phyloP scores from a whole-genome alignment of 1,140 invertebrate genomes.

The Apolygus lucorum region DNA sequence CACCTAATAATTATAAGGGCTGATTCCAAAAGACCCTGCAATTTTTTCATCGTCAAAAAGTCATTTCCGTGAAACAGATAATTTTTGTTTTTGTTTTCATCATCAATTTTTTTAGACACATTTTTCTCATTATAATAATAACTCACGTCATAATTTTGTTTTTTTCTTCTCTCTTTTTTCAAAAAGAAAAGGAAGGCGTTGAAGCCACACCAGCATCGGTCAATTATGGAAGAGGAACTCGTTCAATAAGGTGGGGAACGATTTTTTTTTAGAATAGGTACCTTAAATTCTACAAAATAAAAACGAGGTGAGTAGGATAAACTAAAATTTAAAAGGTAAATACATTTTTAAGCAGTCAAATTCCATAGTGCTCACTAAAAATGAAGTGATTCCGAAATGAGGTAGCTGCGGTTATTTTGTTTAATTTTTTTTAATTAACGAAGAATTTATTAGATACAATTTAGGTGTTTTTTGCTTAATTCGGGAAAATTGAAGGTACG shows the following conservation, averaged over 20 bases:
- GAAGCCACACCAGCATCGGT: not conserved
- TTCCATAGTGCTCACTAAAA: too few relatives aligned
- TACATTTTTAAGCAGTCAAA: not conserved
- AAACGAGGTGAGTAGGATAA: too few relatives aligned
- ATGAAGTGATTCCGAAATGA: too few relatives aligned
- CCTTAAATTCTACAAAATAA: too few relatives aligned
- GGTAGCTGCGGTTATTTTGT: too few relatives aligned
- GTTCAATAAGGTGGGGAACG: not conserved
- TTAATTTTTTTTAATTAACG: too few relatives aligned
- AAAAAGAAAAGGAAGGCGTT: not conserved
- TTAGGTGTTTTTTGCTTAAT: too few relatives aligned
- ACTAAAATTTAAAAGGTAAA: not conserved
- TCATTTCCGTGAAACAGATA: constrained; percentile 11
- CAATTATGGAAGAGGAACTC: not conserved
- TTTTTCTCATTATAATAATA: not conserved
- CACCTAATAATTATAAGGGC: constrained; percentile 4
- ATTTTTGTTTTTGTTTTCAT: not conserved
- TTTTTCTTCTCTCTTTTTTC: too few relatives aligned
- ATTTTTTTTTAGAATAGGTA: not conserved
- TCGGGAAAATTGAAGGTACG: too few relatives aligned
- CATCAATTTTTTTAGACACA: not conserved
- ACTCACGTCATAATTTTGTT: too few relatives aligned
- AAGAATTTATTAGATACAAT: too few relatives aligned
- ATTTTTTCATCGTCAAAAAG: not conserved
- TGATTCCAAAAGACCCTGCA: constrained; percentile 14